Evolutionary conservation across 2,113 vertebrate species (phyloP).

Genomic region (Corydoras maculifer): DNA sequence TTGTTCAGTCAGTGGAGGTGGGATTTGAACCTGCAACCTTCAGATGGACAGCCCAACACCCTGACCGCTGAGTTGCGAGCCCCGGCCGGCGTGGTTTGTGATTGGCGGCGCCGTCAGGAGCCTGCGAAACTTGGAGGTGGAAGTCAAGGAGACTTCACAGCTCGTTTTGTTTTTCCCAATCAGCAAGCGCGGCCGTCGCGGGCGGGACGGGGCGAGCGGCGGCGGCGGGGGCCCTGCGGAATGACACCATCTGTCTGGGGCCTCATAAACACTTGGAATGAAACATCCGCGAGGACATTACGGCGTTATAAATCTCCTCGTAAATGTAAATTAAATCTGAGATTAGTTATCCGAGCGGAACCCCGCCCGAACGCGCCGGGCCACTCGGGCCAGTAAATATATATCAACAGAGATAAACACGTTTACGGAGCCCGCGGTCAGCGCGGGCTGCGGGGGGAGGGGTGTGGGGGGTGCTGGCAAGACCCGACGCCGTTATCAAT

Average conservation of each 20-base stretch:
- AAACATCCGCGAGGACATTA: constrained; percentile 41
- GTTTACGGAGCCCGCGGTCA: neutral
- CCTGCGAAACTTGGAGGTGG: constrained; percentile 38
- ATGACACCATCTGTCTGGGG: constrained; percentile 44
- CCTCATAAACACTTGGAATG: constrained; percentile 42
- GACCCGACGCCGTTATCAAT: constrained; percentile 9
- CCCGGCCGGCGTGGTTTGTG: neutral
- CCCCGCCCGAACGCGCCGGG: constrained; percentile 13
- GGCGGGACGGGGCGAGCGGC: constrained; percentile 28
- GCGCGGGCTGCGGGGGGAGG: neutral
- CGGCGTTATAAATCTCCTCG: constrained; percentile 37
- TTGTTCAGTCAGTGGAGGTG: neutral
- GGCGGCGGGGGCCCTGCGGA: constrained; percentile 21
- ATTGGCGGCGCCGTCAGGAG: no score
- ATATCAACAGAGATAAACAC: constrained; percentile 23
- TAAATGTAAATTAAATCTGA: constrained; percentile 41
- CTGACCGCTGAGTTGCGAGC: neutral
- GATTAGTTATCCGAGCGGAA: constrained; percentile 34
- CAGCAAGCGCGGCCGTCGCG: constrained; percentile 26
- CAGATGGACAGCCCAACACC: neutral
- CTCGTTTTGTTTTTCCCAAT: constrained; percentile 42
- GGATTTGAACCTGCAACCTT: neutral
- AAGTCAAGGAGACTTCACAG: constrained; percentile 47
- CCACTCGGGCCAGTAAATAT: constrained; percentile 19
- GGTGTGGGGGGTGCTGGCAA: neutral